Evolutionary conservation across 30 jellyfish, hydroid and myxozoan genomes (phyloP).

Genomic region (Aurelia aurita): DNA sequence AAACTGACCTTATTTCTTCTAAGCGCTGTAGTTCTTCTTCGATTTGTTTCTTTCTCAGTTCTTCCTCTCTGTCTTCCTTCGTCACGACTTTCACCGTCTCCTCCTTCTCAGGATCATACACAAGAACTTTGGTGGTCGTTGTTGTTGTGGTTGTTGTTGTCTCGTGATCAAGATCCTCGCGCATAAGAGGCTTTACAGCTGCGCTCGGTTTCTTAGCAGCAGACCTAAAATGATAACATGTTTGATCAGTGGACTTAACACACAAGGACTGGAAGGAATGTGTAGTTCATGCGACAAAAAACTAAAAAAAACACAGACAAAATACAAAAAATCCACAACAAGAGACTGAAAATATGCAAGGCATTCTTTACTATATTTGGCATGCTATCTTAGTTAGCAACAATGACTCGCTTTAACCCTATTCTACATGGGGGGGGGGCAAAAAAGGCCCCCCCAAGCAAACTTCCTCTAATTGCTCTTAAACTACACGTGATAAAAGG

Average conservation of each 20-base stretch:
- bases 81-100: constrained; percentile 43
- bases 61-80: constrained; percentile 50
- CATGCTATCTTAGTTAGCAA: too few species aligned
- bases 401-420: too few species aligned
- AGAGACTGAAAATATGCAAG: too few species aligned
- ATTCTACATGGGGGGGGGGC: too few species aligned
- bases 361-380: too few species aligned
- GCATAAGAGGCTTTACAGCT: constrained; percentile 68
- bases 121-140: constrained; percentile 53
- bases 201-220: constrained; percentile 69
- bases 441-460: too few species aligned
- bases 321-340: too few species aligned
- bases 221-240: constrained; percentile 2
- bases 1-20: constrained; percentile 43
- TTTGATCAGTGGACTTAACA: background rate
- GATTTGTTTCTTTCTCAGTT: constrained; percentile 36
- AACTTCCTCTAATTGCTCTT: too few species aligned
- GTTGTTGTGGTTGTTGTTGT: constrained; percentile 48
- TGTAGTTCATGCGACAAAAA: too few species aligned
- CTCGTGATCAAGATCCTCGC: constrained; percentile 51
- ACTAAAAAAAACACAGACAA: too few species aligned
- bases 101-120: constrained; percentile 38
- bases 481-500: too few species aligned
- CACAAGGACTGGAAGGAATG: too few species aligned
- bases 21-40: constrained; percentile 49